Base-by-base conservation (phyloP, 2,888 invertebrate species). In the Chelonus formosanus region DNA sequence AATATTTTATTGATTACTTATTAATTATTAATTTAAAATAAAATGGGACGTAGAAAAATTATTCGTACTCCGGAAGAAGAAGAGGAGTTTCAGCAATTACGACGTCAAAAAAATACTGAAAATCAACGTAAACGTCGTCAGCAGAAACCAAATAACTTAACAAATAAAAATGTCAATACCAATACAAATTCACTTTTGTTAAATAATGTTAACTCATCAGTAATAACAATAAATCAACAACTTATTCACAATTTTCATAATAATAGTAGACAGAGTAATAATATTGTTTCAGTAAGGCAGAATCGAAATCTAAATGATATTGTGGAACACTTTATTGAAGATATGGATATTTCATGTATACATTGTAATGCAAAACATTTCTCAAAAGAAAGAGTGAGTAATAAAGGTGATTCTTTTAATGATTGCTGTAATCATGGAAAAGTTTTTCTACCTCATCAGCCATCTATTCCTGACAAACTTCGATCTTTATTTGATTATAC, bases 381-480 rank as follows among this genome's bases (percentile, higher is more conserved):
- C 10, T 32, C 20, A 20, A 47, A 32, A 5, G 60, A 67, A 63
- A 70, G 48, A 63, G 55, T 67, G 5, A 48, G 52, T 34, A 64
- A 65, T 60, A 70, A 59, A 64, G 44, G 65, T 47, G 50, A 61
- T 67, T 68, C 65, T 3, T 71, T 71, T 52, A 65, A 70, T 7
- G 68, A 68, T 67, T 72, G 65, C 32, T 70, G 70, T 52, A 50
- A 52, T 6, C 68, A 65, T 52, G 68, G 68, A 2, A 63, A 62
- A 62, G 60, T 65, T 2, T 3, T 48, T n/a, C 58, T 70, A 32
- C 58, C 67, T 43, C 65, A 36, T 10, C 47, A 62, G 35, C 70
- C 67, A 36, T 36, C 34, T 31, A 58, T 63, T 47, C 68, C 70
- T 45, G 35, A 35, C 31, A 61, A 69, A 63, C 60, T 69, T 40